Conservation (phyloP, 2,113 vertebrate genomes). For the Phalacrocorax carbo region DNA sequence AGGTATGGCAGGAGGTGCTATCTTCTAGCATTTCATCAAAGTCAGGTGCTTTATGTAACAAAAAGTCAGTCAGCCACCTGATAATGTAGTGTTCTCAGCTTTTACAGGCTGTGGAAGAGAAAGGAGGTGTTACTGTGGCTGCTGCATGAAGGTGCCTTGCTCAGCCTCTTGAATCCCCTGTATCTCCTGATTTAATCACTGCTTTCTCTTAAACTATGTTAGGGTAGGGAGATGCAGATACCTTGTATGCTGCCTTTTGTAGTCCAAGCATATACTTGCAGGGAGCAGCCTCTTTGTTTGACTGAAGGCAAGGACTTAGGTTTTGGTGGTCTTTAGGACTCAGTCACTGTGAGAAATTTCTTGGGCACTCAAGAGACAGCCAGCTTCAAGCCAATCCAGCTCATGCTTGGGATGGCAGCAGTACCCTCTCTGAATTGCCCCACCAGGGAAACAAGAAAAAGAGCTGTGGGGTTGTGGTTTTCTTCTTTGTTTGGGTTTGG, state of each 20-base stretch:
- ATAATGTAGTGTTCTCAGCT: not conserved
- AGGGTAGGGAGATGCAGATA: not conserved
- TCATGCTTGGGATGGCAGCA: not conserved
- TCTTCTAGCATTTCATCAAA: not conserved
- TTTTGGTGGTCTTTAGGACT: not conserved
- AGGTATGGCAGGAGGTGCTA: not conserved
- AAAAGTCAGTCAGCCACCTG: not conserved
- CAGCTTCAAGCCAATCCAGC: not conserved
- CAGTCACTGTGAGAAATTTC: not conserved
- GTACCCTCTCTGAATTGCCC: not conserved
- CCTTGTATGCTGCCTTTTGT: not conserved
- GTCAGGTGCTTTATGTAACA: not conserved
- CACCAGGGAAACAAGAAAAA: not conserved
- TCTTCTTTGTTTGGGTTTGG: no score
- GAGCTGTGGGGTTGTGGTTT: not conserved
- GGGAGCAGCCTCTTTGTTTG: not conserved
- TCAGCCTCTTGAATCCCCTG: not conserved
- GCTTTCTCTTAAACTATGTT: not conserved
- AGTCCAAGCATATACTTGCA: not conserved
- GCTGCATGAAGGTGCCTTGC: not conserved
- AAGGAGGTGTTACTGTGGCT: not conserved
- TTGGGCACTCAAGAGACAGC: not conserved
- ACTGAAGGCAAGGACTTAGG: not conserved
- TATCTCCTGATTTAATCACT: not conserved
- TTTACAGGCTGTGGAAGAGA: not conserved